Evolutionary conservation across 2,113 vertebrate species (phyloP), one percentile per base, ranked within the genome.

Genomic region (Aythya baeri): DNA sequence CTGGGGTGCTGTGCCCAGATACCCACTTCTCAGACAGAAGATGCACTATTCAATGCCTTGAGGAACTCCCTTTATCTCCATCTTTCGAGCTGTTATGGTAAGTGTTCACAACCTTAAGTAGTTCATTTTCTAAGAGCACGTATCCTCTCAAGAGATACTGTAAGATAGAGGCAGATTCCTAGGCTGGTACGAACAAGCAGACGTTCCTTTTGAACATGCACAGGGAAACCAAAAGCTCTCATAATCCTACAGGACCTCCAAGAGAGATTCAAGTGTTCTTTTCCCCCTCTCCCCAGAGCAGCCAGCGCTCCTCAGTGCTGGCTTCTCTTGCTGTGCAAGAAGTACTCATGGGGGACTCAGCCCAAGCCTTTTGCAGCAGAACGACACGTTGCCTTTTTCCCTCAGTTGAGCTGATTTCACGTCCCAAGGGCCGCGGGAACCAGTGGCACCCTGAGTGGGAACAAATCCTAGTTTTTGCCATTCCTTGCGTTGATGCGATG

Each of bases 121-220:
- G 61, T 89, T 95, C 71, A 61, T 41, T 88, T 93, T 91, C 6
- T n/a, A 72, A 68, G 55, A 91, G 50, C 54, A 41, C 13, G 4
- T 59, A 36, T 71, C 68, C 34, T 86, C 43, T 59, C 2, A 13
- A 50, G 50, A 95, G 80, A 93, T 93, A 63, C 7, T 44, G 34
- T 13, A 68, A 95, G 92, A 93, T 61, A 79, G 96, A 76, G 70
- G 16, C 1, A 4, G 62, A 73, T 83, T 89, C 66, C 92, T 89
- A 63, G 78, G 65, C 77, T 95, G 94, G 82, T 76, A 93, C 49
- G 82, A 92, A 96, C 55, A 96, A 93, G 91, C 83, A 91, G n/a
- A 65, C 12, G 52, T 55, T 96, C 76, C 86, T 97, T 96, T 94
- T 58, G 29, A 91, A 93, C 77, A 31, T 1, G 17, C 41, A 67